phyloP scores from a whole-genome alignment of 2,113 vertebrate genomes.

The Cebus imitator region DNA sequence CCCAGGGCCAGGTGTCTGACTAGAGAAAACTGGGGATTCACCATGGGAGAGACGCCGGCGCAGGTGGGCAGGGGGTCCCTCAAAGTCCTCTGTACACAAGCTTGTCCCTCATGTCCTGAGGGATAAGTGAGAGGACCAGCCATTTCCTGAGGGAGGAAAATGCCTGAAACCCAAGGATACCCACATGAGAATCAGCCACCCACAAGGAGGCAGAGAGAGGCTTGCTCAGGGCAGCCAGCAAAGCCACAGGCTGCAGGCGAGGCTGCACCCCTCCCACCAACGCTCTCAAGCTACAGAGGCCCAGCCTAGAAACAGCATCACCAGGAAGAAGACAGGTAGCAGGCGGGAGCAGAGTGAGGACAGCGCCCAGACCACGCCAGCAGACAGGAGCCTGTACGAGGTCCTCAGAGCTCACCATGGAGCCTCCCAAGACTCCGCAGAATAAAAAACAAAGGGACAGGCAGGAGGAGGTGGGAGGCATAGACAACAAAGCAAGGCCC shows the following conservation, averaged over 20 bases:
- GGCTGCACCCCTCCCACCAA: background rate
- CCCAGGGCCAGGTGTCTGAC: background rate
- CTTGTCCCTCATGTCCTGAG: background rate
- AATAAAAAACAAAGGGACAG: background rate
- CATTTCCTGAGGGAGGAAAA: background rate
- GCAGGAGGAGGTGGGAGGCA: background rate
- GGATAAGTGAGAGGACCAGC: background rate
- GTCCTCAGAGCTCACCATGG: rapidly evolving
- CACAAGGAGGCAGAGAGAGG: background rate
- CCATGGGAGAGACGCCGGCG: rapidly evolving
- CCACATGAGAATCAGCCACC: rapidly evolving
- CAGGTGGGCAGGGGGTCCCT: too few relatives aligned
- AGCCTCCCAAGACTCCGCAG: background rate
- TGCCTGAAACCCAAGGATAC: background rate
- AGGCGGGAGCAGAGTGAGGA: background rate
- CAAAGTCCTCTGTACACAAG: background rate
- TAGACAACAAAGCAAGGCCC: background rate
- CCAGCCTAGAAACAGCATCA: background rate
- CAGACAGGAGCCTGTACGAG: background rate
- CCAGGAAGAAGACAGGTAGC: background rate
- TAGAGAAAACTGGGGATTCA: background rate
- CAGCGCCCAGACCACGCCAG: background rate
- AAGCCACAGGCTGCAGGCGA: background rate
- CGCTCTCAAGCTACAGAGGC: background rate
- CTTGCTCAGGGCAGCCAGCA: too few relatives aligned